These are phyloP conservation scores for Scaeva pyrastri DNA, from an alignment of 2,888 invertebrate genomes.

Conservation along the genomic window DNA sequence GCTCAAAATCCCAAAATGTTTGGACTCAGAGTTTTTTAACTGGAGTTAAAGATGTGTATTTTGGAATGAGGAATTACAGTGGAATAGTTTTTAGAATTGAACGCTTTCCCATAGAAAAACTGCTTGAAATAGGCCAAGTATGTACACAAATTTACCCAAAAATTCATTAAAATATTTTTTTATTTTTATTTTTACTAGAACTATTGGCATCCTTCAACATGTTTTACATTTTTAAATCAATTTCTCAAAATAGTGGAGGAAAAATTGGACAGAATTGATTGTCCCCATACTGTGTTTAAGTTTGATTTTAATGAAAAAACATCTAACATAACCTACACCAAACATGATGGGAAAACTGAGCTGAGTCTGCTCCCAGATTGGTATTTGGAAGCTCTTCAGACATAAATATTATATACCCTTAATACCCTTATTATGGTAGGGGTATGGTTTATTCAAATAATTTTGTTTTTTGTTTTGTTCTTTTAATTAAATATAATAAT, in stretches of 20 bases:
- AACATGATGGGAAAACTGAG: constrained; percentile 41
- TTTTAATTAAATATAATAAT: too few relatives aligned
- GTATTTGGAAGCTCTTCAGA: constrained; percentile 55
- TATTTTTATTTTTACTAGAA: constrained; percentile 60
- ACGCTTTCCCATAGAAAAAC: constrained; percentile 84
- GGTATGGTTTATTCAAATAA: too few relatives aligned
- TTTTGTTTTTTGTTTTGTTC: too few relatives aligned
- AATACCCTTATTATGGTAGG: background rate
- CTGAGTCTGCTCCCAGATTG: constrained; percentile 76
- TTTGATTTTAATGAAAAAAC: constrained; percentile 72
- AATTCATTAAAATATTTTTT: background rate
- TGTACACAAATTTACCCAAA: background rate
- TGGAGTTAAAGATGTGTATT: constrained; percentile 87
- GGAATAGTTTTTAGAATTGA: constrained; percentile 87
- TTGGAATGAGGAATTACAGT: constrained; percentile 88
- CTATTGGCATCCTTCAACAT: constrained; percentile 86
- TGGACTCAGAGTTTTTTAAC: constrained; percentile 91
- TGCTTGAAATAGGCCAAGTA: constrained; percentile 84
- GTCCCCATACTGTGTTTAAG: constrained; percentile 74
- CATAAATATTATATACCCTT: background rate
- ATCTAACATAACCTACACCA: constrained; percentile 3
- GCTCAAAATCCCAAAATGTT: constrained; percentile 87
- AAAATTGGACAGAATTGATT: constrained; percentile 78
- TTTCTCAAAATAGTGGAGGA: constrained; percentile 86
- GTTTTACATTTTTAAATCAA: constrained; percentile 87